Base-by-base conservation (phyloP, 2,888 invertebrate species). In the Lissocephala sabroskyi region DNA sequence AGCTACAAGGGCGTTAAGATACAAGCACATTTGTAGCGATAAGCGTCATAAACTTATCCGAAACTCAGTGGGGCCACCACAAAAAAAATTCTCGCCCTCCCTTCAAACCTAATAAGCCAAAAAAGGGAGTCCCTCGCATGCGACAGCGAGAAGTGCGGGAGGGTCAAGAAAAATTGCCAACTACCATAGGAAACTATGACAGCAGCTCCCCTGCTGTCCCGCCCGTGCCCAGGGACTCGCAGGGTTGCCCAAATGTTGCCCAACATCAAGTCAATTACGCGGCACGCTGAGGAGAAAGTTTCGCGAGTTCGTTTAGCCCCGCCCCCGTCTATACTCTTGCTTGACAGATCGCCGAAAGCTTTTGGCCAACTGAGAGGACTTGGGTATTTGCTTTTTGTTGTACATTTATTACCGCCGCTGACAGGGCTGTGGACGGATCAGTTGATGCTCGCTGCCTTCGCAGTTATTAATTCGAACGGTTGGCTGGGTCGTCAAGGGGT, bases 1-100 rank as follows among this genome's bases (percentile, higher is more conserved):
- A 67, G 62, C 66, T 61, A 75, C 60, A 58, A 56, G 64, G 53
- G 57, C 57, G 52, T n/a, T n/a, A n/a, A 73, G 68, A 70, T 70
- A 70, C 68, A 74, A 76, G 65, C 77, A 68, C 74, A 76, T 74
- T 76, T 74, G 64, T 56, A 64, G 65, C 67, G 77, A 75, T 74
- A 74, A 75, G 71, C 61, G 74, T 59, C 77, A 74, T 76, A 76
- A 75, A 76, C 71, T 76, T 75, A 75, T 76, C 77, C 71, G 23
- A 23, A 23, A 23, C 23, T 7, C 4, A 5, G 7, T 7, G 7
- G 7, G 23, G 3, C 7, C 7, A 23, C 42, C 55, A 56, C 50
- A 74, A 70, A 66, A 58, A 53, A 52, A 54, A 14, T n/a, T n/a
- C n/a, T n/a, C n/a, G n/a, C n/a, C n/a, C n/a, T n/a, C n/a, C n/a